These are phyloP conservation scores for Bryconaethiops microstoma DNA, from an alignment of 2,797 vertebrate genomes.

Conservation along the genomic window DNA sequence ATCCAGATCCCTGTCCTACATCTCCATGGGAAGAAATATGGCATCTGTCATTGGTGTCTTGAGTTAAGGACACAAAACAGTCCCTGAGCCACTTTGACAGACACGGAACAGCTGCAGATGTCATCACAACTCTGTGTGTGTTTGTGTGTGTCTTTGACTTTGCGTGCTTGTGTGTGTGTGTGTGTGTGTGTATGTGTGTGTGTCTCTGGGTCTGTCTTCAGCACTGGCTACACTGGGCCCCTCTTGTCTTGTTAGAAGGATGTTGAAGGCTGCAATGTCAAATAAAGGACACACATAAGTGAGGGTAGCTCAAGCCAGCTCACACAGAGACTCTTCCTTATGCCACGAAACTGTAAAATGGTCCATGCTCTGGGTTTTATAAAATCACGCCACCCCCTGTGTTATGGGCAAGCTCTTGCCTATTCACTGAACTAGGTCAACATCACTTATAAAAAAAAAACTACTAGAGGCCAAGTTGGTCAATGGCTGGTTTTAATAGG, in stretches of 20 bases:
- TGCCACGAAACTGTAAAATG: slow-evolving; percentile 20
- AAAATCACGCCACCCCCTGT: too few species aligned
- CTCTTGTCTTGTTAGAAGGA: slow-evolving; percentile 67
- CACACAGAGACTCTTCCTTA: neutral
- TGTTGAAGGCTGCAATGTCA: slow-evolving; percentile 67
- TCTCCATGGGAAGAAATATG: slow-evolving; percentile 52
- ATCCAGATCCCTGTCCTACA: slow-evolving; percentile 59
- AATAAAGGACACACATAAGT: slow-evolving; percentile 60
- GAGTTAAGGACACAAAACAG: slow-evolving; percentile 61
- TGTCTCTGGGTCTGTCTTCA: slow-evolving; percentile 51
- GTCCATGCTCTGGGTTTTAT: neutral
- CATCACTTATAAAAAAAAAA: too few species aligned
- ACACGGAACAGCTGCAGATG: slow-evolving; percentile 76
- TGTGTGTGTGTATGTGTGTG: slow-evolving; percentile 30
- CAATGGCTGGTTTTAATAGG: too few species aligned
- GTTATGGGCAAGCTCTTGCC: neutral
- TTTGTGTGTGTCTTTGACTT: slow-evolving; percentile 46
- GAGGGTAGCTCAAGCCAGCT: slow-evolving; percentile 4
- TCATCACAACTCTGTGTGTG: slow-evolving; percentile 66
- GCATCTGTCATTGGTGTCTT: slow-evolving; percentile 63
- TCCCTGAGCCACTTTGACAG: slow-evolving; percentile 63
- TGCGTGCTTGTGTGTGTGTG: slow-evolving; percentile 37
- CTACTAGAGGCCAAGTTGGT: too few species aligned
- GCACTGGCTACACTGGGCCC: slow-evolving; percentile 58
- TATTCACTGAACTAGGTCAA: too few species aligned